phyloP scores from a whole-genome alignment of 1,140 invertebrate species.

The Dryas iulia region DNA sequence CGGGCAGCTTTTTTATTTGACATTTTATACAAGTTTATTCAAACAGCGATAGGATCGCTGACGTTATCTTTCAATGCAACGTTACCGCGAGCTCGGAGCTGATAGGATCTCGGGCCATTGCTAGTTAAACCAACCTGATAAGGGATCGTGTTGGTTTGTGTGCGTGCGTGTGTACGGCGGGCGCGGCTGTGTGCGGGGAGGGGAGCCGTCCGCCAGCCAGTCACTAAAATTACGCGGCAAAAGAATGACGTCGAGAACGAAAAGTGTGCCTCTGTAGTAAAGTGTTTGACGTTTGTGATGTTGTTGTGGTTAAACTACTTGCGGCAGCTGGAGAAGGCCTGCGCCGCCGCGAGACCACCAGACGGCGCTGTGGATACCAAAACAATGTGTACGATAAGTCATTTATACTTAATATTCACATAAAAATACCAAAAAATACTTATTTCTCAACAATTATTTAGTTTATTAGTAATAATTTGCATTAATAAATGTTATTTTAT shows the following conservation, averaged over 20 bases:
- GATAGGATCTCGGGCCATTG: slow-evolving; percentile 77
- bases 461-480: no score
- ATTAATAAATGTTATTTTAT: neutral
- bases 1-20: slow-evolving; percentile 76
- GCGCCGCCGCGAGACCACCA: slow-evolving; percentile 55
- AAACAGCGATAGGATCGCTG: slow-evolving; percentile 75
- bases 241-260: slow-evolving; percentile 69
- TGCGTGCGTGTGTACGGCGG: slow-evolving; percentile 41
- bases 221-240: slow-evolving; percentile 75
- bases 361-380: slow-evolving; percentile 65
- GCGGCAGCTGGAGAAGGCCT: slow-evolving; percentile 72
- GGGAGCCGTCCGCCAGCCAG: slow-evolving; percentile 63
- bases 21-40: slow-evolving; percentile 81
- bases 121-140: slow-evolving; percentile 78
- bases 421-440: neutral
- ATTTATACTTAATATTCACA: neutral
- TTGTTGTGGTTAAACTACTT: slow-evolving; percentile 75
- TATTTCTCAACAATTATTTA: no score
- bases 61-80: slow-evolving; percentile 80
- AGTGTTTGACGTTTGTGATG: slow-evolving; percentile 62
- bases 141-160: slow-evolving; percentile 65
- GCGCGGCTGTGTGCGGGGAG: slow-evolving; percentile 54
- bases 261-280: slow-evolving; percentile 46
- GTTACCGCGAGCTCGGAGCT: slow-evolving; percentile 72
- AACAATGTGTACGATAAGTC: slow-evolving; percentile 67